Percentiles rank a stretch among this genome's conserved stretches.
Conservation (phyloP, 2,113 vertebrate species). For the Halcyon senegalensis region DNA sequence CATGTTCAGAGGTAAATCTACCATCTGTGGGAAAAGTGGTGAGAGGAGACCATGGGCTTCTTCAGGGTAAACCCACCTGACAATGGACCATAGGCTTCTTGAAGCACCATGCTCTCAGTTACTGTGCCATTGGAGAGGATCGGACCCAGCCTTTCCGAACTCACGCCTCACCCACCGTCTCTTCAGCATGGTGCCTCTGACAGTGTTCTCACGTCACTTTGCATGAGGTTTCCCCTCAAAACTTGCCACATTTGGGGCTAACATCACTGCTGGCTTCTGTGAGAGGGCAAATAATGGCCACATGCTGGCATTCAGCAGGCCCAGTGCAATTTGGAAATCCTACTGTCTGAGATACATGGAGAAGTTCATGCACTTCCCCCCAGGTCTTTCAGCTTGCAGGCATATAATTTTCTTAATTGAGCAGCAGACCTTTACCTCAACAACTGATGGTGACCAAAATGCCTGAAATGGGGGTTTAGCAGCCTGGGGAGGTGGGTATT, state of each 20-base stretch:
- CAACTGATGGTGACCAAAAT: background rate
- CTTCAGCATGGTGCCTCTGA: background rate
- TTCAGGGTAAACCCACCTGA: background rate
- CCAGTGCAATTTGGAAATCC: background rate
- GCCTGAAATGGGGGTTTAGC: background rate
- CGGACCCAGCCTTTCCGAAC: background rate
- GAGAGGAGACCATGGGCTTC: background rate
- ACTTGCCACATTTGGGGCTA: background rate
- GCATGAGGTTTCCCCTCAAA: background rate
- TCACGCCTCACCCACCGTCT: rapidly evolving
- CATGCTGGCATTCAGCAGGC: background rate
- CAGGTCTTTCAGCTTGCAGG: background rate
- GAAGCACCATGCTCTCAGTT: background rate
- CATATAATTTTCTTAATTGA: rapidly evolving
- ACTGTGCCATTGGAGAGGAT: rapidly evolving
- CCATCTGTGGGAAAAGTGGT: background rate
- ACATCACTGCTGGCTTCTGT: background rate
- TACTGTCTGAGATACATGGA: background rate
- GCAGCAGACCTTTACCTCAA: background rate
- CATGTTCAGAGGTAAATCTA: background rate
- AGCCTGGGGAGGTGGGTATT: background rate
- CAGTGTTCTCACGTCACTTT: rapidly evolving
- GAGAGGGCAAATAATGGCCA: background rate
- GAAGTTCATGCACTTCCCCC: background rate
- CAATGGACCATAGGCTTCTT: rapidly evolving